These are phyloP conservation scores for Drosophila subobscura DNA, from an alignment of 1,140 invertebrate species.

Conservation along the genomic window DNA sequence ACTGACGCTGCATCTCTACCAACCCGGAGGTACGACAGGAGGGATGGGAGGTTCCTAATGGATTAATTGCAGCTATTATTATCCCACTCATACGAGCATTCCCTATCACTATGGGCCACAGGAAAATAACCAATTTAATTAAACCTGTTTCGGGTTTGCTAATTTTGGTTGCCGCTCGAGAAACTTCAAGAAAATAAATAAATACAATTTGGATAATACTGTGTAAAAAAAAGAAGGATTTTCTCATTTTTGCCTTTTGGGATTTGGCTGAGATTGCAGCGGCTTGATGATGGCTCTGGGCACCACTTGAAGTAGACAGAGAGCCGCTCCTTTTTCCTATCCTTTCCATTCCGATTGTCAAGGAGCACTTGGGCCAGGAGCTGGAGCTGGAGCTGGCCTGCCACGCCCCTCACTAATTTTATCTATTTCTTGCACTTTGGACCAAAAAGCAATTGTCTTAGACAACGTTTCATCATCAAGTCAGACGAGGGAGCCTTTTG, in stretches of 20 bases:
- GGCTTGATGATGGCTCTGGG: conserved; percentile 47
- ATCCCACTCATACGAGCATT: too few species aligned
- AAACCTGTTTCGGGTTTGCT: too few species aligned
- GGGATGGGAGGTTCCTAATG: too few species aligned
- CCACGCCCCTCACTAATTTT: conserved; percentile 73
- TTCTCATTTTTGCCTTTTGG: conserved; percentile 23
- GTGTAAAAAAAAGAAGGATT: conserved; percentile 3
- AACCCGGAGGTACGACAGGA: too few species aligned
- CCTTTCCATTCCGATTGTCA: conserved; percentile 24
- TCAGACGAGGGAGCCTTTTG: conserved; percentile 25
- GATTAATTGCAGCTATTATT: too few species aligned
- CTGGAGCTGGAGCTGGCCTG: too few species aligned
- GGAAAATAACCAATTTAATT: too few species aligned
- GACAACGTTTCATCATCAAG: conserved; percentile 75
- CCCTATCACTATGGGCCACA: too few species aligned
- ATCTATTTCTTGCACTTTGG: conserved; percentile 81
- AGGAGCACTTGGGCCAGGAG: conserved; percentile 39
- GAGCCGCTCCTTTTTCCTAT: conserved; percentile 34
- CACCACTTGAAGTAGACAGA: conserved; percentile 29
- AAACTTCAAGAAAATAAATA: conserved; percentile 33
- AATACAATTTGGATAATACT: conserved; percentile 16
- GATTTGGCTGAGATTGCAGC: conserved; percentile 49
- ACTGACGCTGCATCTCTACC: too few species aligned
- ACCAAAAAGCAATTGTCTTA: conserved; percentile 78
- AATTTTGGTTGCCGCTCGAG: background rate